Conservation (phyloP, 2,888 invertebrate species). For the Galeruca laticollis region DNA sequence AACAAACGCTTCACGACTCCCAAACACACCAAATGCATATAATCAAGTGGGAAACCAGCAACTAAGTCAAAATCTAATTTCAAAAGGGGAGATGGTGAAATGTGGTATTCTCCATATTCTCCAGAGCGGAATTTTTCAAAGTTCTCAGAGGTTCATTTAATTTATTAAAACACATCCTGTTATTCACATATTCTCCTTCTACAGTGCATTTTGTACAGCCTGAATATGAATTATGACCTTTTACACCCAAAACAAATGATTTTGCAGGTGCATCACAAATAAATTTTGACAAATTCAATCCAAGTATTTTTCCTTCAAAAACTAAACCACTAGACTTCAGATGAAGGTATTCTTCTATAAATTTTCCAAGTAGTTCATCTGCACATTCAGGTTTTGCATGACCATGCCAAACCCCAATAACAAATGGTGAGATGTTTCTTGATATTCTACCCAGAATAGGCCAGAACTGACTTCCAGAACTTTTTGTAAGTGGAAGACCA, state of each 20-base stretch:
- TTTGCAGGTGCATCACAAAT: neutral
- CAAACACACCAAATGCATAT: constrained; percentile 24
- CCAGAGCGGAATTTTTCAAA: neutral
- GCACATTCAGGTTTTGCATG: no score
- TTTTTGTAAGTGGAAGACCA: no score
- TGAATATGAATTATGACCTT: neutral
- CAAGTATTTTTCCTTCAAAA: no score
- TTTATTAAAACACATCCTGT: neutral
- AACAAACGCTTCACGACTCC: constrained; percentile 18
- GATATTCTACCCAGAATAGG: no score
- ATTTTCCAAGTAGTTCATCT: no score
- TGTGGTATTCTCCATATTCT: neutral
- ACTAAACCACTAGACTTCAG: no score
- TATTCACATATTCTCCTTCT: neutral
- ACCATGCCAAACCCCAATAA: no score
- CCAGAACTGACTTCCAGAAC: no score
- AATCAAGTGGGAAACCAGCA: constrained; percentile 22
- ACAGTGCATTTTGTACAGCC: neutral
- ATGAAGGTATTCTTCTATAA: no score
- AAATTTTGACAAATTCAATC: no score
- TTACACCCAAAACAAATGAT: neutral
- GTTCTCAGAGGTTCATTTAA: neutral
- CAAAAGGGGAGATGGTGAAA: neutral
- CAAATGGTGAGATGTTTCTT: no score
- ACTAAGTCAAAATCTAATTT: constrained; percentile 24